Base-by-base conservation (phyloP, 2,888 invertebrate species). In the Leucophora obtusa region DNA sequence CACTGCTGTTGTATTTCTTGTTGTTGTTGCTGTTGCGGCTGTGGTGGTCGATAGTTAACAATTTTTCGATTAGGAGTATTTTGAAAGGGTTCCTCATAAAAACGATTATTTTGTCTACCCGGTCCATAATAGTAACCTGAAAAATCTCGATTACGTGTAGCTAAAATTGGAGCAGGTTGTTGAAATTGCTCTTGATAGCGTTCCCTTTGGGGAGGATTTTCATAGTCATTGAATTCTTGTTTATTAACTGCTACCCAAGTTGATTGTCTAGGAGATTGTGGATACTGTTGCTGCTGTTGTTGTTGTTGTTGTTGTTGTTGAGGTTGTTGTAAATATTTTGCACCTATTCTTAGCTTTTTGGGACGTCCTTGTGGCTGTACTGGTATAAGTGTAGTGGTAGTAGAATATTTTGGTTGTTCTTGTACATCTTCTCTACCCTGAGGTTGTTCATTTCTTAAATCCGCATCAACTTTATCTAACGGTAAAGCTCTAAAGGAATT, bases 231-330 rank as follows among this genome's bases (percentile, higher is more conserved):
- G 2, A 86, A 83, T 8, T 85, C 83, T 58, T 86, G 86, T 66
- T 87, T 87, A 43, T 87, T 86, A 4, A 87, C 84, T 0, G 88
- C 83, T 1, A 87, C 70, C 88, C 88, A 88, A 1, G 83, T 28
- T 75, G 82, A 51, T 83, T 71, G 71, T 10, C 71, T 84, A 7
- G 85, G 60, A 28, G 82, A 9, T 83, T 82, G 6, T 70, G 93
- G 93, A 14, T 94, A 94, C 89, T 94, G 93, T 88, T 93, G 92
- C 87, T 93, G 28, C 28, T 71, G 77, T 21, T 68, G 43, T 24
- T 63, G 71, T 6, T 77, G 74, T 21, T 68, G 43, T 24, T 63
- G 71, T 6, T 77, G 74, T 14, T 75, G 77, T 51, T 51, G 77
- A 1, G 80, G 70, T 50, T 83, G 84, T 15, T 84, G 84, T 3